Evolutionary conservation across 1,140 invertebrate genomes (phyloP).

Genomic region (Muscidifurax raptorellus): DNA sequence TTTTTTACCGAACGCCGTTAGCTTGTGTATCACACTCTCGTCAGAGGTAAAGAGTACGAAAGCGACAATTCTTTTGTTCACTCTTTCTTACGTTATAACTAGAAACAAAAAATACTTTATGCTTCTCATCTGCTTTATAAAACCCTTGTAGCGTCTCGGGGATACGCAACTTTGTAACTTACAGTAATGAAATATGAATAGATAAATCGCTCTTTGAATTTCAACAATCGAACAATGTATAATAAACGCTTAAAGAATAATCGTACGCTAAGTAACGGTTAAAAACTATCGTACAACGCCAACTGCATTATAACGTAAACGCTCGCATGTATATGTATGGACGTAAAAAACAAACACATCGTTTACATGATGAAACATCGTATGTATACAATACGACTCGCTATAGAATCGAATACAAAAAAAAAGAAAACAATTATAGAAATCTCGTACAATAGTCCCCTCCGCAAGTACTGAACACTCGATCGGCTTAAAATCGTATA

Average conservation of each 20-base stretch:
- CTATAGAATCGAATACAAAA: neutral
- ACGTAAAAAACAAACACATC: conserved; percentile 40
- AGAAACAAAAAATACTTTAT: neutral
- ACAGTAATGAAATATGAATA: conserved; percentile 42
- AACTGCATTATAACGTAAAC: conserved; percentile 25
- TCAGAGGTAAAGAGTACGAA: conserved; percentile 8
- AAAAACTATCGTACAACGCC: conserved; percentile 34
- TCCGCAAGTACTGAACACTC: conserved; percentile 31
- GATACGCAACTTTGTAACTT: conserved; percentile 16
- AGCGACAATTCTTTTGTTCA: neutral
- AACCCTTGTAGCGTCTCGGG: neutral
- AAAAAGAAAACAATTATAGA: neutral
- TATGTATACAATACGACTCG: conserved; percentile 16
- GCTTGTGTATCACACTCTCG: neutral
- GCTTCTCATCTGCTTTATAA: neutral
- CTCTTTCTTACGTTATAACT: neutral
- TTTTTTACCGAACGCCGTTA: neutral
- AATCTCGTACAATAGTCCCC: neutral
- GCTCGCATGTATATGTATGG: neutral
- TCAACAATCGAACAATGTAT: conserved; percentile 46
- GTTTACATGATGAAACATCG: neutral
- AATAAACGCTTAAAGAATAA: conserved; percentile 43
- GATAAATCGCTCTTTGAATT: conserved; percentile 49
- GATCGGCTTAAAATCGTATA: conserved; percentile 27
- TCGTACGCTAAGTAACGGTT: conserved; percentile 40